Percentiles rank a stretch among this genome's conserved stretches.
Conservation (phyloP, 2,113 vertebrate species). For the Pitta sordida region DNA sequence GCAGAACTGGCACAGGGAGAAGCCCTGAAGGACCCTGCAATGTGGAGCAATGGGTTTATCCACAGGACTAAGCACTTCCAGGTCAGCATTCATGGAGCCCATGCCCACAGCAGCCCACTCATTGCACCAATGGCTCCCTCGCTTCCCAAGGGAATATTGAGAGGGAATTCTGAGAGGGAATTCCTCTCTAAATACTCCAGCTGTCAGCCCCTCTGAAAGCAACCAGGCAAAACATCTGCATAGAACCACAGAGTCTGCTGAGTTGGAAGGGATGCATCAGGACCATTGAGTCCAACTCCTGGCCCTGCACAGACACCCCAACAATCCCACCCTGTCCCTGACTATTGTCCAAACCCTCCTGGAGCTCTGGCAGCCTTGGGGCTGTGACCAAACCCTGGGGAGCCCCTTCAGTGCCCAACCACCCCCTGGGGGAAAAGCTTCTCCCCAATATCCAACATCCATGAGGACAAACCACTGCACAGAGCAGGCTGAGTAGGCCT, state of each 20-base stretch:
- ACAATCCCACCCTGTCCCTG: background rate
- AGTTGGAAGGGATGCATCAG: background rate
- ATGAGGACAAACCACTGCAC: background rate
- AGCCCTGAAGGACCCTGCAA: rapidly evolving
- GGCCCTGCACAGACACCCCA: background rate
- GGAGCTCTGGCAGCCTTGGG: background rate
- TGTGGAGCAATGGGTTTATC: background rate
- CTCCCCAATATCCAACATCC: background rate
- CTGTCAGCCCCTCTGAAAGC: background rate
- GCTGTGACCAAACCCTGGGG: background rate
- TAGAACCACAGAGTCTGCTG: background rate
- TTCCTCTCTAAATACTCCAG: background rate
- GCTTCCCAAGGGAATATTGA: background rate
- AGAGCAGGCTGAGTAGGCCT: background rate
- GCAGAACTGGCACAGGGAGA: background rate
- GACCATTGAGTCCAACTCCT: background rate
- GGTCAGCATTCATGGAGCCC: background rate
- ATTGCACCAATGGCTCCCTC: background rate
- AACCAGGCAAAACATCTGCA: background rate
- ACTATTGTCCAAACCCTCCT: background rate
- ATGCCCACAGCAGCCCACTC: background rate
- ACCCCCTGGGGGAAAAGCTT: background rate
- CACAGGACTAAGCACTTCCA: background rate
- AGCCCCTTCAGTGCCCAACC: background rate
- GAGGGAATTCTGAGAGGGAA: too few species aligned